Evolutionary conservation across 2,113 vertebrate genomes (phyloP), one percentile per base, ranked within the genome.

Genomic region (Fukomys damarensis): DNA sequence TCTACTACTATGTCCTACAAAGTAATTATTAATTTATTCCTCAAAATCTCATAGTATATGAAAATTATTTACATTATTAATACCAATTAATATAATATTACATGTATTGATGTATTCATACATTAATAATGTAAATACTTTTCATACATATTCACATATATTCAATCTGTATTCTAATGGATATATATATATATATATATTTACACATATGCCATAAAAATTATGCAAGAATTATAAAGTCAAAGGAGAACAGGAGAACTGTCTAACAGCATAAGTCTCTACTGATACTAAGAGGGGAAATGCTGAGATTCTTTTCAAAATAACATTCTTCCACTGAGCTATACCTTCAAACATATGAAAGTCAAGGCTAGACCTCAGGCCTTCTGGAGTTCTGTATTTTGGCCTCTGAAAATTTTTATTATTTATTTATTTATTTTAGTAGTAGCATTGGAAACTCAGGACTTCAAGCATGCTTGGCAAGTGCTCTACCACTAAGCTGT

Each of bases 21-120:
- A 76, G 63, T 16, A 52, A 11, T n/a, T 41, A 91, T 68, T 63
- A 77, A 59, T 86, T 22, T 17, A 74, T 83, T 97, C 93, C 84
- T 89, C 24, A 70, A 11, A 54, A 54, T 9, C 8, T 17, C 8
- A 52, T 35, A 79, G 28, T 35, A 81, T 24, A 86, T 66, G 7
- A 72, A 72, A 35, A 81, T 83, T 35, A 65, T 22, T 70, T 35
- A 65, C 7, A 46, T 46, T 59, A n/a, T n/a, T n/a, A n/a, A n/a
- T n/a, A n/a, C n/a, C n/a, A n/a, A n/a, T n/a, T n/a, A n/a, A n/a
- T n/a, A n/a, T n/a, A n/a, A n/a, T n/a, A n/a, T n/a, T n/a, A n/a
- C n/a, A n/a, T n/a, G n/a, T n/a, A n/a, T n/a, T n/a, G n/a, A n/a
- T n/a, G n/a, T n/a, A n/a, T n/a, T n/a, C n/a, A n/a, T n/a, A n/a